A percentile compares a stretch with the other conserved stretches of the same genome.
These are phyloP conservation scores for Mesocentrotus franciscanus DNA, from an alignment of 53 echinoderm and acorn worm species.

Conservation along the genomic window DNA sequence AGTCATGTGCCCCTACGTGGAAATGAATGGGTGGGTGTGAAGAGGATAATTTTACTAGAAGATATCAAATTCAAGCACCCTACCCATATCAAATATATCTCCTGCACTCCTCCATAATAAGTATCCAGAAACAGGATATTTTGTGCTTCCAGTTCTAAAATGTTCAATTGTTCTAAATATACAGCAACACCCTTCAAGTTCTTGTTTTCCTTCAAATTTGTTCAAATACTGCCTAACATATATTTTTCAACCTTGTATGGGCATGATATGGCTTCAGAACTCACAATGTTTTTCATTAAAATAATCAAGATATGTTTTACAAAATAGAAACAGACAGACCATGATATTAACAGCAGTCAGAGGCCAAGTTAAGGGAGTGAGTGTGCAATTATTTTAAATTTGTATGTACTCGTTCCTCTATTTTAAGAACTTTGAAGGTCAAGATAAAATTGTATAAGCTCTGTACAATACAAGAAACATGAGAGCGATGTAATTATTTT, in stretches of 20 bases:
- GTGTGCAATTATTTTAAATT: too few relatives aligned
- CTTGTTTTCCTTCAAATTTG: not conserved
- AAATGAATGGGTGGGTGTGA: slow-evolving; percentile 38
- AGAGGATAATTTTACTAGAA: not conserved
- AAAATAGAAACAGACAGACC: not conserved
- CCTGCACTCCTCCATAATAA: not conserved
- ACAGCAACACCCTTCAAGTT: not conserved
- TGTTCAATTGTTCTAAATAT: not conserved
- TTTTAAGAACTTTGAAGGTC: not conserved
- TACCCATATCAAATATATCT: not conserved
- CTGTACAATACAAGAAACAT: not conserved
- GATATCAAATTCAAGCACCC: not conserved
- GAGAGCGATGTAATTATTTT: too few relatives aligned
- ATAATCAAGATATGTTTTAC: not conserved
- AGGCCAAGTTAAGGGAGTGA: too few relatives aligned
- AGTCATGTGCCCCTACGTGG: slow-evolving; percentile 4
- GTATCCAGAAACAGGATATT: not conserved
- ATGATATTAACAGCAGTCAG: not conserved
- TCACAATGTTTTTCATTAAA: not conserved
- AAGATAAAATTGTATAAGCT: not conserved
- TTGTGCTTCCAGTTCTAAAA: slow-evolving; percentile 13
- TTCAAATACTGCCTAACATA: not conserved
- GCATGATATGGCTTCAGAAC: not conserved
- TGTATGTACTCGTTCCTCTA: not conserved
- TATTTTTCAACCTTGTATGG: not conserved